Evolutionary conservation across 2,888 invertebrate species (phyloP).

Genomic region (Lysandra coridon): DNA sequence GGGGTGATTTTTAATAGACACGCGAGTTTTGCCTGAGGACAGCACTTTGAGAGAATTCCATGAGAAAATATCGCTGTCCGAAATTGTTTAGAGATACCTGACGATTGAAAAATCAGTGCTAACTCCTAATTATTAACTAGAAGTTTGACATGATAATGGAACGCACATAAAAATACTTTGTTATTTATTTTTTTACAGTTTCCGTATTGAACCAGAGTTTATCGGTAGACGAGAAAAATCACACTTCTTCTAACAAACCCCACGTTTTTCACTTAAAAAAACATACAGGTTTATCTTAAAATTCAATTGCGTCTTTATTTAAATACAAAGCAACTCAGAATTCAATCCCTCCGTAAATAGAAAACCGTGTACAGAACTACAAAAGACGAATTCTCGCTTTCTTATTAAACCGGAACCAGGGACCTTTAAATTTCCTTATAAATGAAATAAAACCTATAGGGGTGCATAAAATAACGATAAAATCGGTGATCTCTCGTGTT

Average conservation of each 20-base stretch:
- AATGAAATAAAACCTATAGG: slow-evolving; percentile 56
- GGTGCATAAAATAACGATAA: slow-evolving; percentile 77
- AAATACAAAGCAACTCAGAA: neutral
- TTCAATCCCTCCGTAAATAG: slow-evolving; percentile 16
- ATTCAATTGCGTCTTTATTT: neutral
- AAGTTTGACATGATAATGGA: no score
- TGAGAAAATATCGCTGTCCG: no score
- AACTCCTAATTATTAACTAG: no score
- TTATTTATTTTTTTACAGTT: no score
- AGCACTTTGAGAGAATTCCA: no score
- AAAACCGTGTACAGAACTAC: slow-evolving; percentile 17
- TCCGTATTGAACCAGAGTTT: neutral
- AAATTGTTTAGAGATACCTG: no score
- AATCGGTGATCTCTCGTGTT: slow-evolving; percentile 45
- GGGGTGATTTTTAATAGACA: no score
- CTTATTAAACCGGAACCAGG: slow-evolving; percentile 67
- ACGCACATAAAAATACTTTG: no score
- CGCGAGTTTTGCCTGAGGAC: no score
- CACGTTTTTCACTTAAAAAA: neutral
- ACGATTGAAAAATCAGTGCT: no score
- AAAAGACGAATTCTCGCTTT: slow-evolving; percentile 30
- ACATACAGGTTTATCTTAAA: neutral
- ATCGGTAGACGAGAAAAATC: neutral
- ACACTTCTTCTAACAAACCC: neutral
- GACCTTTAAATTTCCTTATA: slow-evolving; percentile 55